Conservation (phyloP, 2,113 vertebrate species). For the Neotragus moschatus region DNA sequence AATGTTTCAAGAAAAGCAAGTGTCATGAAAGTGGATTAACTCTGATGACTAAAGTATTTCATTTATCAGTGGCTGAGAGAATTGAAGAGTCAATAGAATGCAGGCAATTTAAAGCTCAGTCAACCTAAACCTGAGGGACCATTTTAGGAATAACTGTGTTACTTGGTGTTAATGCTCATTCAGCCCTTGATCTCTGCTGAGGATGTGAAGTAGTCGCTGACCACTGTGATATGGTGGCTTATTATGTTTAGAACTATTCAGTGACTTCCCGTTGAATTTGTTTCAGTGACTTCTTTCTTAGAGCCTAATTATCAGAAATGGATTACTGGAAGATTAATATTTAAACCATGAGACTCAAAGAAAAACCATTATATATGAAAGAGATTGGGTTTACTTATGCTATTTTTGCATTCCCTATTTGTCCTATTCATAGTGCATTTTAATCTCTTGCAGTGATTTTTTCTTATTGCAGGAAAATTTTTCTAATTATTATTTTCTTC, state of each 20-base stretch:
- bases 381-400: neutral
- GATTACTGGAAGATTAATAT: neutral
- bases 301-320: neutral
- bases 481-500: neutral
- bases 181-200: neutral
- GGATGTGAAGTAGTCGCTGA: neutral
- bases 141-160: neutral
- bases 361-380: neutral
- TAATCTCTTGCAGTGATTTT: neutral
- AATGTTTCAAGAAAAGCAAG: conserved; percentile 32
- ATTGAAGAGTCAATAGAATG: conserved; percentile 28
- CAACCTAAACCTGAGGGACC: neutral
- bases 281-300: neutral
- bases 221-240: neutral
- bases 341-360: neutral
- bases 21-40: conserved; percentile 44
- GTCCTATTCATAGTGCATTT: neutral
- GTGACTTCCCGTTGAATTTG: neutral
- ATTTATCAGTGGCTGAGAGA: conserved; percentile 34
- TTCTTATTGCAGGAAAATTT: neutral
- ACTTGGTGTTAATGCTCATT: conserved; percentile 13
- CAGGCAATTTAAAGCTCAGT: conserved; percentile 36
- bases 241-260: neutral
- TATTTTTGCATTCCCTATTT: neutral
- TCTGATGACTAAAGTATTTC: conserved; percentile 33